Evolutionary conservation across 2,888 invertebrate species (phyloP).

Genomic region (Limnephilus lunatus): DNA sequence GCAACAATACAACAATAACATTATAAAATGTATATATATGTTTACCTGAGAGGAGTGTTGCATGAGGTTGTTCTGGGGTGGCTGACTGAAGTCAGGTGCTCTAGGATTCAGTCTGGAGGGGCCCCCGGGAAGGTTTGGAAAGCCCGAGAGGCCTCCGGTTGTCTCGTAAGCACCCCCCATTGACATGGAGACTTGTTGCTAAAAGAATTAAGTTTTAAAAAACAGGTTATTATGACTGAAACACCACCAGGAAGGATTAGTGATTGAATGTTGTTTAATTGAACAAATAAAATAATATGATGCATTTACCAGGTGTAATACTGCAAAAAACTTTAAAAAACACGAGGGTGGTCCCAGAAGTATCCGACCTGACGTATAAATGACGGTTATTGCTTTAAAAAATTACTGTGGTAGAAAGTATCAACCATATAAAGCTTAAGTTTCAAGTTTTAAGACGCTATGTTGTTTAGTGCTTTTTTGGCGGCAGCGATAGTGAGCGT

Average conservation of each 20-base stretch:
- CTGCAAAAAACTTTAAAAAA: not conserved
- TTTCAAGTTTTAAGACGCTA: too few relatives aligned
- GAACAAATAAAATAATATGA: not conserved
- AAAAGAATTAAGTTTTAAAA: not conserved
- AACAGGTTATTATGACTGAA: not conserved
- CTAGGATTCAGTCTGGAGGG: conserved; percentile 75
- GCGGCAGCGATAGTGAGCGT: too few relatives aligned
- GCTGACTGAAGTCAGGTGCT: conserved; percentile 75
- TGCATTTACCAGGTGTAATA: not conserved
- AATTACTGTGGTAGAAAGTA: too few relatives aligned
- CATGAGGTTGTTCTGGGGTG: conserved; percentile 62
- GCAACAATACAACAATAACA: not conserved
- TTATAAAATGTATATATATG: not conserved
- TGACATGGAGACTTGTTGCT: conserved; percentile 70
- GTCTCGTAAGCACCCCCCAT: conserved; percentile 68
- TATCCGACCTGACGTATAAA: too few relatives aligned
- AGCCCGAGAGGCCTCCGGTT: conserved; percentile 67
- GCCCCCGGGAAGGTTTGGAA: conserved; percentile 49
- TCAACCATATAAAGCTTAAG: too few relatives aligned
- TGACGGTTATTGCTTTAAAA: too few relatives aligned
- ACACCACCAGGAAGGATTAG: not conserved
- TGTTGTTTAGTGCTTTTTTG: too few relatives aligned
- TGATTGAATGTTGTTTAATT: not conserved
- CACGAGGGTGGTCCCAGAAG: too few relatives aligned
- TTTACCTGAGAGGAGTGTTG: conserved; percentile 68